Conservation (phyloP, 2,797 vertebrate species). For the Micrastur ruficollis region DNA sequence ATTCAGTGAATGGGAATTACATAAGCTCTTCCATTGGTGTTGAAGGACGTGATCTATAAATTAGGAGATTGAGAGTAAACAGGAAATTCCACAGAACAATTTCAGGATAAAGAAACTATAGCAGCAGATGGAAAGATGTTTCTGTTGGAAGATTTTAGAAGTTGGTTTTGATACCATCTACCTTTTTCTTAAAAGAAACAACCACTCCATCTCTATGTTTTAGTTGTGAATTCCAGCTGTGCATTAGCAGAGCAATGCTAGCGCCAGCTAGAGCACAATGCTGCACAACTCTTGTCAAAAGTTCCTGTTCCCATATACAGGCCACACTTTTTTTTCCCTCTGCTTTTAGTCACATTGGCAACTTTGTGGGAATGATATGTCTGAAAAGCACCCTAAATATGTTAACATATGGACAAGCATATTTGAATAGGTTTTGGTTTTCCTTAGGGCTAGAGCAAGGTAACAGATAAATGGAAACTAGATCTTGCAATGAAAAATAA, state of each 20-base stretch:
- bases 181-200: slow-evolving; percentile 9
- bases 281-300: background rate
- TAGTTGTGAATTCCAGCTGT: background rate
- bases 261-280: background rate
- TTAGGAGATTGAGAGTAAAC: slow-evolving; percentile 67
- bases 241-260: background rate
- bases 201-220: background rate
- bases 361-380: background rate
- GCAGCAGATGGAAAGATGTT: slow-evolving; percentile 67
- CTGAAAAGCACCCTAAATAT: background rate
- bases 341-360: background rate
- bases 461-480: background rate
- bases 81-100: slow-evolving; percentile 74
- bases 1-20: slow-evolving; percentile 46
- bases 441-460: background rate
- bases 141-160: slow-evolving; percentile 42
- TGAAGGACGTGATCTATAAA: slow-evolving; percentile 66
- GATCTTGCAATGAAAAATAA: background rate
- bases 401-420: background rate
- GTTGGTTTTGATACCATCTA: slow-evolving; percentile 48
- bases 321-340: background rate
- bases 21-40: slow-evolving; percentile 48
- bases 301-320: background rate
- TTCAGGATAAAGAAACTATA: slow-evolving; percentile 67
- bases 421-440: background rate